Conservation (phyloP, 2,113 vertebrate genomes). For the Falco punctatus region DNA sequence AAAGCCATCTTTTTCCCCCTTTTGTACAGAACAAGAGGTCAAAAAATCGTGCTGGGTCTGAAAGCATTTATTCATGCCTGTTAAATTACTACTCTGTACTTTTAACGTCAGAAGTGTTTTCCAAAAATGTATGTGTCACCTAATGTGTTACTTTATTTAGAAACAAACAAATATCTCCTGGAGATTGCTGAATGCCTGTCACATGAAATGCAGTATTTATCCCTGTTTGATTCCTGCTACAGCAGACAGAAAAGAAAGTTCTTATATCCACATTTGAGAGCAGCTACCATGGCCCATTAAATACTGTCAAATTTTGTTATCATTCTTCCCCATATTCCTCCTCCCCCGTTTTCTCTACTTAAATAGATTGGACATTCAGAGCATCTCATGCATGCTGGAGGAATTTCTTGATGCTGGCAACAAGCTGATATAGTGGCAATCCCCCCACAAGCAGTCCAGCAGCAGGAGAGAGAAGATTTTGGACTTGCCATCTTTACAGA, state of each 20-base stretch:
- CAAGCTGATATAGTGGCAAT: background rate
- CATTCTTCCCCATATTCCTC: background rate
- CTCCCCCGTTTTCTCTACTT: background rate
- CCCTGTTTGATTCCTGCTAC: background rate
- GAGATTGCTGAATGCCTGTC: background rate
- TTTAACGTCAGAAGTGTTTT: constrained; percentile 8
- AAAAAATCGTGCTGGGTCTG: background rate
- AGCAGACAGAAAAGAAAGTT: background rate
- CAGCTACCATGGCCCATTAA: background rate
- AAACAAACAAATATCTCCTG: constrained; percentile 39
- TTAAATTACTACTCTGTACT: background rate
- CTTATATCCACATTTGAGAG: background rate
- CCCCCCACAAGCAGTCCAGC: background rate
- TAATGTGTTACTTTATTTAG: constrained; percentile 24
- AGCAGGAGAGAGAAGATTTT: background rate
- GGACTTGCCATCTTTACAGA: background rate
- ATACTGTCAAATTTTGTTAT: background rate
- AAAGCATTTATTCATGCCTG: background rate
- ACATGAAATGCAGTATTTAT: constrained; percentile 2
- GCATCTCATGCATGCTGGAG: background rate
- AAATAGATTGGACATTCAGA: background rate
- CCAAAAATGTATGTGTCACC: background rate
- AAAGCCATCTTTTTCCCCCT: background rate
- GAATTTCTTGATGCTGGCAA: background rate
- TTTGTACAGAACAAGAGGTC: background rate